phyloP scores from a whole-genome alignment of 2,113 vertebrate species.

The Microtus pennsylvanicus region DNA sequence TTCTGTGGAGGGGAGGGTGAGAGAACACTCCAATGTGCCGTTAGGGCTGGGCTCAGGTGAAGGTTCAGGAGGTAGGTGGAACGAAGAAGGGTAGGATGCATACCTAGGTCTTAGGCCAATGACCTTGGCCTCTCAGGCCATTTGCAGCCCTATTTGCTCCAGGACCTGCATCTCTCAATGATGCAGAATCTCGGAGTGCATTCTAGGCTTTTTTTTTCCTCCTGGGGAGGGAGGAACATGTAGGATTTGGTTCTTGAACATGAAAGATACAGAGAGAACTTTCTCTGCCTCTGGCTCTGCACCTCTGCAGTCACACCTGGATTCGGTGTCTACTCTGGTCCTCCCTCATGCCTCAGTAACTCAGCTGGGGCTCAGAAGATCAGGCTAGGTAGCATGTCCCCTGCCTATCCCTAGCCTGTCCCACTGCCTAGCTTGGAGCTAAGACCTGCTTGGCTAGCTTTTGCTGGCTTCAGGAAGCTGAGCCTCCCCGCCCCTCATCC shows the following conservation, averaged over 20 bases:
- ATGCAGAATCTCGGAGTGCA: fast-evolving
- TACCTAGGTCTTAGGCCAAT: not conserved
- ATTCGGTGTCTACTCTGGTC: not conserved
- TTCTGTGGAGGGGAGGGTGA: not conserved
- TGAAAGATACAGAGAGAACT: not conserved
- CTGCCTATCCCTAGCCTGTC: not conserved
- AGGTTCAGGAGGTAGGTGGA: not conserved
- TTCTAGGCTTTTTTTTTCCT: too few species aligned
- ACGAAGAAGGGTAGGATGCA: fast-evolving
- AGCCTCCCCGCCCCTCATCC: too few species aligned
- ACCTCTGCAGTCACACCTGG: not conserved
- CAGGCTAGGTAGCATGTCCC: not conserved
- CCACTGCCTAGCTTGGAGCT: too few species aligned
- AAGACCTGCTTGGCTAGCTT: not conserved
- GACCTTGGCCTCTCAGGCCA: too few species aligned
- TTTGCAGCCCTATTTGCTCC: not conserved
- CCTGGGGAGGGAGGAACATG: not conserved
- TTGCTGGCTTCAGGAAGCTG: not conserved
- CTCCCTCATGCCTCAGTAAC: not conserved
- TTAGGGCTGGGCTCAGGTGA: not conserved
- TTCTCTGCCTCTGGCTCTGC: fast-evolving
- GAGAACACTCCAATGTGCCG: not conserved
- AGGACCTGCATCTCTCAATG: fast-evolving
- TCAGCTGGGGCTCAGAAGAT: not conserved
- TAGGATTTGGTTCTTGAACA: not conserved